Percentiles rank a stretch among this genome's conserved stretches.
Evolutionary conservation across 2,113 vertebrate genomes (phyloP).

Genomic region (Protobothrops flavoviridis): DNA sequence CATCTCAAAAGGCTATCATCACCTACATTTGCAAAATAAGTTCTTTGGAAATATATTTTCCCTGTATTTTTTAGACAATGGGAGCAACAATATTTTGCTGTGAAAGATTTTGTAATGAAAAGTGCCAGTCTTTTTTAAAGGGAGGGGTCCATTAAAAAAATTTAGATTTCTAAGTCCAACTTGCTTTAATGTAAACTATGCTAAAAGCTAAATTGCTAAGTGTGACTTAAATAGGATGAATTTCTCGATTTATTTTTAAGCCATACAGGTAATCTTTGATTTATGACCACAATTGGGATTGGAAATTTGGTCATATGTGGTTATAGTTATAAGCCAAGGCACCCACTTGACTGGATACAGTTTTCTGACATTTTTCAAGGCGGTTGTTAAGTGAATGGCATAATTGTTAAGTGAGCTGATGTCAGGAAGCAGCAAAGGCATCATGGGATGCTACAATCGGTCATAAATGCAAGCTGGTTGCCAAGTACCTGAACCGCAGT

Average conservation of each 20-base stretch:
- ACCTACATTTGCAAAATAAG: background rate
- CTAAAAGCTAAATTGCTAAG: background rate
- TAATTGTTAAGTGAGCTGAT: background rate
- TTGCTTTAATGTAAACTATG: background rate
- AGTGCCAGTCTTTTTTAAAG: background rate
- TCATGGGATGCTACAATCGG: too few species aligned
- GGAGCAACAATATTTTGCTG: background rate
- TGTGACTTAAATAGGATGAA: background rate
- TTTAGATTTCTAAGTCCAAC: background rate
- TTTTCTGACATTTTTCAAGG: background rate
- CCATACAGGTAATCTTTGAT: background rate
- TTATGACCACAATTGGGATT: background rate
- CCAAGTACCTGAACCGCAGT: background rate
- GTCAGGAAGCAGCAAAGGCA: background rate
- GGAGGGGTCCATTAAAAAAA: background rate
- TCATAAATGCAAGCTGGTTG: background rate
- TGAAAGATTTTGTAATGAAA: background rate
- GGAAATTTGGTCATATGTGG: background rate
- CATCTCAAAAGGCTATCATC: background rate
- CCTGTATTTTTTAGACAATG: background rate
- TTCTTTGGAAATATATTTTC: background rate
- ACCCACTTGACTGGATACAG: background rate
- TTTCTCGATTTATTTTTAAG: background rate
- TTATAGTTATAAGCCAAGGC: background rate
- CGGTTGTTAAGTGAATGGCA: background rate